Conservation (phyloP, 2,888 invertebrate species). For the Sialis fuliginosa region DNA sequence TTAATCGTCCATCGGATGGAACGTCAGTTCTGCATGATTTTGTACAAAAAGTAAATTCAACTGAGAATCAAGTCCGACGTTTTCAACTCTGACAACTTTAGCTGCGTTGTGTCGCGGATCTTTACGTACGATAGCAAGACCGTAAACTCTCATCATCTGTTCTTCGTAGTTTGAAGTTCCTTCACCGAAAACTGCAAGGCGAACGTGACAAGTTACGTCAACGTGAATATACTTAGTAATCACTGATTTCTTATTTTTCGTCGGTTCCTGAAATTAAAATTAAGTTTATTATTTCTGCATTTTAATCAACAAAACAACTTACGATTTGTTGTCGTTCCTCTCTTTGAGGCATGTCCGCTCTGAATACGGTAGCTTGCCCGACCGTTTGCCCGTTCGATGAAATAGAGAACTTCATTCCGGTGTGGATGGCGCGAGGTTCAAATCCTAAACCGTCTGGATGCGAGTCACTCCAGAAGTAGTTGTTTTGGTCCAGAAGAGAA, state of each 20-base stretch:
- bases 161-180: constrained; percentile 36
- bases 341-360: constrained; percentile 47
- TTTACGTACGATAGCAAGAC: constrained; percentile 43
- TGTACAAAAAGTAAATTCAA: constrained; percentile 44
- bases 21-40: constrained; percentile 44
- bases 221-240: constrained; percentile 47
- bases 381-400: constrained; percentile 39
- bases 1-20: constrained; percentile 29
- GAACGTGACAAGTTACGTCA: constrained; percentile 48
- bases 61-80: constrained; percentile 51
- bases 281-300: background rate
- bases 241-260: constrained; percentile 23
- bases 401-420: constrained; percentile 45
- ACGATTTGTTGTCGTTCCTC: constrained; percentile 44
- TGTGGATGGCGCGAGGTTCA: constrained; percentile 45
- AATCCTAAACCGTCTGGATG: constrained; percentile 53
- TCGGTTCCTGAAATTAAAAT: constrained; percentile 16
- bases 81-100: constrained; percentile 38
- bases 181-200: constrained; percentile 37
- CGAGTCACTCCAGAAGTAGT: constrained; percentile 64
- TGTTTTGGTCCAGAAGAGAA: constrained; percentile 36
- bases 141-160: constrained; percentile 48
- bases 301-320: constrained; percentile 6
- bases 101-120: constrained; percentile 36
- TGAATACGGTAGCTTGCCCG: constrained; percentile 48